Percentiles rank a stretch among this genome's conserved stretches.
These are phyloP conservation scores for Axinella damicornis DNA, from an alignment of 37 sponge, comb jelly and placozoan species.

Conservation along the genomic window DNA sequence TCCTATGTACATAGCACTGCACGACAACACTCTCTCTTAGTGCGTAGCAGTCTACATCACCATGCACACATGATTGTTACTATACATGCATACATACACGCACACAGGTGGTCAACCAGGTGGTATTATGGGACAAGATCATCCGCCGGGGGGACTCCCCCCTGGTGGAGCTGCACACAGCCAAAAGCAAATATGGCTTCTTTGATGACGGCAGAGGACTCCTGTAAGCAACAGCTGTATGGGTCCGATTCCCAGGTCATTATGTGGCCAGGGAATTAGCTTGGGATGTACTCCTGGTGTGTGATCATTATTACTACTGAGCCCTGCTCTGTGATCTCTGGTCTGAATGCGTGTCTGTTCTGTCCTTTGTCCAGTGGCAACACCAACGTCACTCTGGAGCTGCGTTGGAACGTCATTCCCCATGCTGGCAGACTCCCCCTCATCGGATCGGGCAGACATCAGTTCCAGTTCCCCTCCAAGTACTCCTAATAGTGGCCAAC, in stretches of 20 bases:
- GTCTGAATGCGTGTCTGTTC: too few species aligned
- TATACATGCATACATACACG: too few species aligned
- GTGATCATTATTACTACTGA: too few species aligned
- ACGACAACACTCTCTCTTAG: too few species aligned
- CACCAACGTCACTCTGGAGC: slow-evolving; percentile 69
- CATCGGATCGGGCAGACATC: slow-evolving; percentile 32
- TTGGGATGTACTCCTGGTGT: too few species aligned
- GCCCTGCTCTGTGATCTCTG: too few species aligned
- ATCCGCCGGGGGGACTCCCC: slow-evolving; percentile 87
- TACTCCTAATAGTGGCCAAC: slow-evolving; percentile 7
- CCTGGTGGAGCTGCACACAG: slow-evolving; percentile 44
- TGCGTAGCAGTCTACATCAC: too few species aligned
- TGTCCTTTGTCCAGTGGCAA: slow-evolving; percentile 65
- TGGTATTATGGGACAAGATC: slow-evolving; percentile 97
- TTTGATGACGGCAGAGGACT: slow-evolving; percentile 94
- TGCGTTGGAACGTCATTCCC: slow-evolving; percentile 95
- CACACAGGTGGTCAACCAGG: slow-evolving; percentile 74
- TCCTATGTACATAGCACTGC: too few species aligned
- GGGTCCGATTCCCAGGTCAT: neutral
- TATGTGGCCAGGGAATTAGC: neutral
- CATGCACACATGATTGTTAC: too few species aligned
- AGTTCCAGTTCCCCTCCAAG: slow-evolving; percentile 46
- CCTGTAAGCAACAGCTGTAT: slow-evolving; percentile 45
- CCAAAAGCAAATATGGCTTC: slow-evolving; percentile 85
- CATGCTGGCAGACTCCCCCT: slow-evolving; percentile 89